phyloP scores from a whole-genome alignment of 2,113 vertebrate species.

The Ictalurus punctatus region DNA sequence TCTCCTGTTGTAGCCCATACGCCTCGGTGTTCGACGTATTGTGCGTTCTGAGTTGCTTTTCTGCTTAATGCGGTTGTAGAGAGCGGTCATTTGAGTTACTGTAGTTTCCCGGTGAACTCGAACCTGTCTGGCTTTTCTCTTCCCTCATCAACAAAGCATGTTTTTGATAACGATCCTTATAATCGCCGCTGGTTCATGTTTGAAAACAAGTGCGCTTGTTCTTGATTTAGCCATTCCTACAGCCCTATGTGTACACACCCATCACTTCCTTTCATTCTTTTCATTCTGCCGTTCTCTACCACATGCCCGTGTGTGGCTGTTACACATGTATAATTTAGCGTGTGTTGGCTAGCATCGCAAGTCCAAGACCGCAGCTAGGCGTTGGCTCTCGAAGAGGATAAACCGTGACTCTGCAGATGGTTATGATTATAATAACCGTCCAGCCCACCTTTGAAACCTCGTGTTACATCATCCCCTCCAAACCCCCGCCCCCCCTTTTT shows the following conservation, averaged over 20 bases:
- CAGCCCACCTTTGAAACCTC: background rate
- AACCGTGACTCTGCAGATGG: background rate
- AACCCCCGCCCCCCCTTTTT: background rate
- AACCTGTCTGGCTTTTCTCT: background rate
- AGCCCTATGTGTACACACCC: background rate
- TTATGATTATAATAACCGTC: slow-evolving; percentile 13
- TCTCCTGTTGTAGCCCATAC: background rate
- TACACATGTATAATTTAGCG: slow-evolving; percentile 25
- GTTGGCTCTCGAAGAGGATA: slow-evolving; percentile 6
- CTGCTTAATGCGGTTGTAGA: background rate
- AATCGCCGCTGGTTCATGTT: background rate
- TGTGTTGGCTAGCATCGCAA: background rate
- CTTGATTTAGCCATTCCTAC: background rate
- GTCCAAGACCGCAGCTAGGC: slow-evolving; percentile 24
- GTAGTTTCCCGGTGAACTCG: background rate
- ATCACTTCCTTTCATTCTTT: background rate
- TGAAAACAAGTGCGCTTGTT: background rate
- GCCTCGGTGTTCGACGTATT: background rate
- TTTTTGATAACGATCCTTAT: background rate
- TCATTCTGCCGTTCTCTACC: background rate
- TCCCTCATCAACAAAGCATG: background rate
- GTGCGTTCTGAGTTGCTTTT: background rate
- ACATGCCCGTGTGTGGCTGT: background rate
- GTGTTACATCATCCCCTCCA: background rate
- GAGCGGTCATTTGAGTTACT: background rate